These are phyloP conservation scores for Trichomalopsis sarcophagae DNA, from an alignment of 1,140 invertebrate species.

Conservation along the genomic window DNA sequence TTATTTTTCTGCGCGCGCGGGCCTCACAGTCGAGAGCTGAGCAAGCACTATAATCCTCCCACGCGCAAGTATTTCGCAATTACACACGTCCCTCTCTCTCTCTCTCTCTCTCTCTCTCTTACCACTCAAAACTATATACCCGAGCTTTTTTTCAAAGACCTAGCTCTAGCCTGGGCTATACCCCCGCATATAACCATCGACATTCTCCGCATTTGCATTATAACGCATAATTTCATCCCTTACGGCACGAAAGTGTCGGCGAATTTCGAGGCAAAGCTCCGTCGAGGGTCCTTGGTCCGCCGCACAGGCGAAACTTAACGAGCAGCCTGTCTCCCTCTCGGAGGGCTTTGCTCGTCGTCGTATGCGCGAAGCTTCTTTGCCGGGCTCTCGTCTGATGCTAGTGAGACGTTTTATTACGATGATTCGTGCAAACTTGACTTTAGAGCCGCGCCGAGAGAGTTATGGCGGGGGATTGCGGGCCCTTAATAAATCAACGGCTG, in stretches of 20 bases:
- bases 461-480: neutral
- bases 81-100: neutral
- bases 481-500: neutral
- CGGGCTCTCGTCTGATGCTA: neutral
- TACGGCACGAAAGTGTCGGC: neutral
- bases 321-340: neutral
- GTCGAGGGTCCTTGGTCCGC: neutral
- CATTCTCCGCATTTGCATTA: slow-evolving; percentile 1
- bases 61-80: neutral
- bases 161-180: too few relatives aligned
- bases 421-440: neutral
- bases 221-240: slow-evolving; percentile 16
- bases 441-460: neutral
- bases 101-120: neutral
- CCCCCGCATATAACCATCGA: too few relatives aligned
- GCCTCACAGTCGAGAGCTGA: neutral
- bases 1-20: neutral
- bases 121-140: too few relatives aligned
- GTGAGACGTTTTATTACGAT: neutral
- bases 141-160: too few relatives aligned
- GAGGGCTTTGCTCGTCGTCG: neutral
- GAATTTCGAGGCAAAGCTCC: neutral
- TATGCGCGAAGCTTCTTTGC: neutral
- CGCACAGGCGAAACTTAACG: neutral
- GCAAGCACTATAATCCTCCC: neutral